These are phyloP conservation scores for Zonotrichia albicollis DNA, from an alignment of 2,797 vertebrate genomes.

Conservation along the genomic window DNA sequence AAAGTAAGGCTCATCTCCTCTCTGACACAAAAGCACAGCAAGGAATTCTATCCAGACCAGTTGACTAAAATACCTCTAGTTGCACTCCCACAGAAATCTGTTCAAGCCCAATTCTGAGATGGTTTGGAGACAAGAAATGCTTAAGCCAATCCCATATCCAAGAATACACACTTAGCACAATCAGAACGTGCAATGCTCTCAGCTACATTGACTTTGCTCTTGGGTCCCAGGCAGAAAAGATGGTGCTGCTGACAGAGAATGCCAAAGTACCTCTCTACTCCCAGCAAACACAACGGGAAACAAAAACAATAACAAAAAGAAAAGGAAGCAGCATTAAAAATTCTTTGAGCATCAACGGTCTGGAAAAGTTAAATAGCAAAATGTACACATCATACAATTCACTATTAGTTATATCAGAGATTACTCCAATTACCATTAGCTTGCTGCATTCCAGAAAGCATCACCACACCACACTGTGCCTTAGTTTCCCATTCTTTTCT, in stretches of 20 bases:
- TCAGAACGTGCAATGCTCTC: not conserved
- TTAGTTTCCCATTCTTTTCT: not conserved
- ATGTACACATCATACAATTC: not conserved
- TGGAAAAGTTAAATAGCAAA: not conserved
- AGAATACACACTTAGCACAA: not conserved
- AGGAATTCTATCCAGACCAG: not conserved
- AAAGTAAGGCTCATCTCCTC: not conserved
- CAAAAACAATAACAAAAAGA: not conserved
- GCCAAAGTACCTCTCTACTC: not conserved
- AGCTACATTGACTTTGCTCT: not conserved
- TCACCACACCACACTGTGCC: not conserved
- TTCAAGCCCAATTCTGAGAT: not conserved
- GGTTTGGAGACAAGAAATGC: not conserved
- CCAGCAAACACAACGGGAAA: not conserved
- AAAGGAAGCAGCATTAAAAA: not conserved
- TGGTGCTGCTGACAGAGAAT: accelerated
- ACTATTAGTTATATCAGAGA: not conserved
- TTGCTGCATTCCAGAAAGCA: not conserved
- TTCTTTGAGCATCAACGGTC: not conserved
- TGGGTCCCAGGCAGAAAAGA: not conserved
- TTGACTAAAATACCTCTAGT: not conserved
- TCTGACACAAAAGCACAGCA: not conserved
- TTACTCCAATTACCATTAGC: not conserved
- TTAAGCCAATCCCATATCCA: not conserved
- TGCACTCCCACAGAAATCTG: not conserved